Percentiles rank a stretch among this genome's conserved stretches.
Evolutionary conservation across 2,888 invertebrate species (phyloP).

Genomic region (Matsumyia berberina): DNA sequence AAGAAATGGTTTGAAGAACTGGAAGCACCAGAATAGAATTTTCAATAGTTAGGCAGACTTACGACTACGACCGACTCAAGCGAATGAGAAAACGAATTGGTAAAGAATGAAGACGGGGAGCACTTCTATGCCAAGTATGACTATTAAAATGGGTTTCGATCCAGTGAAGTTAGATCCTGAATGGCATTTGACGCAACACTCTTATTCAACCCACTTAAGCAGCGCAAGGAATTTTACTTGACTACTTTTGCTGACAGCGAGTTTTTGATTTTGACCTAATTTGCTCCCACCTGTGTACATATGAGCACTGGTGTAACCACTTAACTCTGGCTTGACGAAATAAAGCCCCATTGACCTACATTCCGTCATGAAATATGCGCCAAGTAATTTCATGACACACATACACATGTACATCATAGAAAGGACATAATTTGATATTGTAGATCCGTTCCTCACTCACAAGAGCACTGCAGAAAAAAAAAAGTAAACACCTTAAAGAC

Average conservation of each 20-base stretch:
- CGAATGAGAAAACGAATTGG: too few species aligned
- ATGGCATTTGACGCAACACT: too few species aligned
- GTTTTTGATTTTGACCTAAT: background rate
- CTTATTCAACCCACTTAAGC: too few species aligned
- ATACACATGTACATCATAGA: background rate
- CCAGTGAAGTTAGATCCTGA: too few species aligned
- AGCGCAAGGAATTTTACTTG: too few species aligned
- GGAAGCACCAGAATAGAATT: too few species aligned
- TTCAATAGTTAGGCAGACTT: too few species aligned
- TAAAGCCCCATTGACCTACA: background rate
- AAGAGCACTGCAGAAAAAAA: background rate
- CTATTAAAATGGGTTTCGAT: too few species aligned
- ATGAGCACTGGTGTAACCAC: background rate
- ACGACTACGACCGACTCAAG: too few species aligned
- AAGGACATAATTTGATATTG: background rate
- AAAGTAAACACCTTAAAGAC: slow-evolving; percentile 30
- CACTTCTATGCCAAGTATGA: too few species aligned
- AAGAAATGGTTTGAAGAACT: too few species aligned
- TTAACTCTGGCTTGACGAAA: background rate
- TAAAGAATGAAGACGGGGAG: too few species aligned
- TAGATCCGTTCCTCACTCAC: slow-evolving; percentile 17
- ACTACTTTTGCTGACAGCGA: background rate
- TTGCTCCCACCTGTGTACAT: background rate
- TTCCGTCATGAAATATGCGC: background rate
- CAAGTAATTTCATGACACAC: background rate